These are phyloP conservation scores for Varecia variegata DNA, from an alignment of 2,797 vertebrate species.

Conservation along the genomic window DNA sequence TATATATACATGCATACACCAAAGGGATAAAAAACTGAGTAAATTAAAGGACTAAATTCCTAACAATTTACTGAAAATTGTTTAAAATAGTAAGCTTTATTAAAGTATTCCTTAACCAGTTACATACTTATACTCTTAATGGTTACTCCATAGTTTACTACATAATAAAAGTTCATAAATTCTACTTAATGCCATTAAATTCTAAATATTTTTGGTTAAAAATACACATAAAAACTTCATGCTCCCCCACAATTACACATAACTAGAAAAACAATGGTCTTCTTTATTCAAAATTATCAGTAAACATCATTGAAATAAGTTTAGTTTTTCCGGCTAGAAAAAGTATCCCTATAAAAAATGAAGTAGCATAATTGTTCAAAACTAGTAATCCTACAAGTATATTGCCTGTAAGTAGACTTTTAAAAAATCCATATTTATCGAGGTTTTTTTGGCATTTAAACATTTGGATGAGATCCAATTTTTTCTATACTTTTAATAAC, in stretches of 20 bases:
- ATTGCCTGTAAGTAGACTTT: not conserved
- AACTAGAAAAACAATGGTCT: conserved; percentile 47
- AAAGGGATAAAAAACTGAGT: not conserved
- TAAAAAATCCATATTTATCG: not conserved
- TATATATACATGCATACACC: not conserved
- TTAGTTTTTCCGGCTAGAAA: conserved; percentile 44
- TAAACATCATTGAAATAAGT: conserved; percentile 32
- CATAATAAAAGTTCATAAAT: conserved; percentile 32
- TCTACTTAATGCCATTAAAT: conserved; percentile 42
- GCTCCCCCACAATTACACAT: not conserved
- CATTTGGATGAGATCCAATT: conserved; percentile 13
- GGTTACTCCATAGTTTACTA: not conserved
- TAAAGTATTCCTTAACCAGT: conserved; percentile 42
- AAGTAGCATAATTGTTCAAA: conserved; percentile 6
- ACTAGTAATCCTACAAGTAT: not conserved
- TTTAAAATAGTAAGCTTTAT: conserved; percentile 40
- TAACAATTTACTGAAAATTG: conserved; percentile 52
- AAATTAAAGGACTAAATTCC: conserved; percentile 32
- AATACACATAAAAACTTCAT: conserved; percentile 13
- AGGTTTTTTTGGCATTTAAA: not conserved
- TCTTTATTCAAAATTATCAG: not conserved
- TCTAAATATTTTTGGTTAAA: conserved; percentile 41
- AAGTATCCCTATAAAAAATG: not conserved
- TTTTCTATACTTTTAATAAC: conserved; percentile 11
- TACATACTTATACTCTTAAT: conserved; percentile 4